phyloP scores from a whole-genome alignment of 2,797 vertebrate species.

The Argyrosomus regius region DNA sequence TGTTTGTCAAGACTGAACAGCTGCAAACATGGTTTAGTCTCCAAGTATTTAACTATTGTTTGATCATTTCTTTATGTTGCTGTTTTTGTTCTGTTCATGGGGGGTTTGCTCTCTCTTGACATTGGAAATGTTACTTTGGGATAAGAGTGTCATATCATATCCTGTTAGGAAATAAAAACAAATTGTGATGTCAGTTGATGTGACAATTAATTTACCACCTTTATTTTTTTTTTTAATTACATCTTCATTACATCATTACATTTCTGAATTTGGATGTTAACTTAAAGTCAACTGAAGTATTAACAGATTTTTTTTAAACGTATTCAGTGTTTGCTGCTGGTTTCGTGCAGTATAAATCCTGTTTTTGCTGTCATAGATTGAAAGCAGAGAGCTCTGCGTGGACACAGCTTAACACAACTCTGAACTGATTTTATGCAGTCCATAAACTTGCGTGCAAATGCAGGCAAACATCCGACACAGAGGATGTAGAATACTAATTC shows the following conservation, averaged over 20 bases:
- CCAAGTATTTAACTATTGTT: slow-evolving; percentile 62
- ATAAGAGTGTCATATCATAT: slow-evolving; percentile 52
- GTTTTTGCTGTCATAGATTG: neutral
- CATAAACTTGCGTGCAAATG: neutral
- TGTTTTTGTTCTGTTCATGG: slow-evolving; percentile 37
- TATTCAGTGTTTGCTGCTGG: neutral
- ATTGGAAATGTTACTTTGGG: slow-evolving; percentile 57
- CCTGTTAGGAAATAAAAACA: slow-evolving; percentile 73
- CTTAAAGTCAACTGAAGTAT: neutral
- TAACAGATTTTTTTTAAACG: neutral
- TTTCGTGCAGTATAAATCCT: neutral
- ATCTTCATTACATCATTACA: fast-evolving
- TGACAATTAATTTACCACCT: slow-evolving; percentile 6
- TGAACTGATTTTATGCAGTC: too few relatives aligned
- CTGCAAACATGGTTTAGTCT: slow-evolving; percentile 30
- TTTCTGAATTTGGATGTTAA: slow-evolving; percentile 5
- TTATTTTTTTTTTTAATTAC: neutral
- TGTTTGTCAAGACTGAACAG: slow-evolving; percentile 15
- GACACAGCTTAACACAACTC: neutral
- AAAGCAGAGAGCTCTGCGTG: neutral
- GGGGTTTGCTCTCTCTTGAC: slow-evolving; percentile 36
- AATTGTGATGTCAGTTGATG: slow-evolving; percentile 30
- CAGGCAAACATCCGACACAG: slow-evolving; percentile 13
- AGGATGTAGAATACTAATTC: neutral
- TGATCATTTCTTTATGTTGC: slow-evolving; percentile 53